These are phyloP conservation scores for Molorchus minor DNA, from an alignment of 2,888 invertebrate species.

Conservation along the genomic window DNA sequence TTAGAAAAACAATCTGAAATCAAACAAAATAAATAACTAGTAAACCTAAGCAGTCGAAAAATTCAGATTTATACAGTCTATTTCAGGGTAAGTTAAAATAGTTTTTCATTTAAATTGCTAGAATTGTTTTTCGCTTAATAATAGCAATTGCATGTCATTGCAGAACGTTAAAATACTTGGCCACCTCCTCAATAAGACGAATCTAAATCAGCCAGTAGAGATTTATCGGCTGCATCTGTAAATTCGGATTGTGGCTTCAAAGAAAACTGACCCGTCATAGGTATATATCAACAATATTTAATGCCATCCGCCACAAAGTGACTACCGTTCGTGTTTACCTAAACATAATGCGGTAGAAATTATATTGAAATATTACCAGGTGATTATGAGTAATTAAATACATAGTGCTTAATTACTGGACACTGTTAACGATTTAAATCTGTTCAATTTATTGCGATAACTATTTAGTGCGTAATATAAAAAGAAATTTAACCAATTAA, in stretches of 20 bases:
- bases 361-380: slow-evolving; percentile 33
- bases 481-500: slow-evolving; percentile 11
- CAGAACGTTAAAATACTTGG: slow-evolving; percentile 37
- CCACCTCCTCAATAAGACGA: slow-evolving; percentile 42
- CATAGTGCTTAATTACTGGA: slow-evolving; percentile 28
- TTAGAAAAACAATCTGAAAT: neutral
- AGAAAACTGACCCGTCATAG: slow-evolving; percentile 42
- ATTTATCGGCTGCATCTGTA: slow-evolving; percentile 40
- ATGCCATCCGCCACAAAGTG: slow-evolving; percentile 33
- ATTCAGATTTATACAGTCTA: slow-evolving; percentile 28
- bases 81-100: slow-evolving; percentile 32
- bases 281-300: slow-evolving; percentile 39
- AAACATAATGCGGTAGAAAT: slow-evolving; percentile 32
- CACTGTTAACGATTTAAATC: slow-evolving; percentile 12
- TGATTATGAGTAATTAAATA: slow-evolving; percentile 33
- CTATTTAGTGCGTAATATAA: slow-evolving; percentile 11
- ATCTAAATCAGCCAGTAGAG: slow-evolving; percentile 31
- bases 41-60: slow-evolving; percentile 10
- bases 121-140: slow-evolving; percentile 40
- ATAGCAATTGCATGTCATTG: slow-evolving; percentile 31
- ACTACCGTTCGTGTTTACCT: slow-evolving; percentile 23
- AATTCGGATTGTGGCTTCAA: slow-evolving; percentile 42
- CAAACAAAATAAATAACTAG: slow-evolving; percentile 1
- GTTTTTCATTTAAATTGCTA: slow-evolving; percentile 37
- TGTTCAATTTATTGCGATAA: slow-evolving; percentile 12